Conservation (phyloP, 2,113 vertebrate genomes). For the Apaloderma vittatum region DNA sequence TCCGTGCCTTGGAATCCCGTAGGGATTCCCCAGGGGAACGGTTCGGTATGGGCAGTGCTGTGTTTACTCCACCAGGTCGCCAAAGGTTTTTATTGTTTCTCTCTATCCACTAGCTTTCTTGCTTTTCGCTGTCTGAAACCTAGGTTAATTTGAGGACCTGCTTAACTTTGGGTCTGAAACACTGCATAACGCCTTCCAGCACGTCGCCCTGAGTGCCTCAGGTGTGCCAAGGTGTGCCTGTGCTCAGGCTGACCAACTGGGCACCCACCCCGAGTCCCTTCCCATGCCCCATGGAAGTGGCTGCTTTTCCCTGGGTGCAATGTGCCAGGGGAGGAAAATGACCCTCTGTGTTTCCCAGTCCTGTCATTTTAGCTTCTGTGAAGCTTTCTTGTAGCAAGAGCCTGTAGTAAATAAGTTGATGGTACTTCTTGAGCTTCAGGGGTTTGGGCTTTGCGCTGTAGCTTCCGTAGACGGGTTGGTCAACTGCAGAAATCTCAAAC, state of each 20-base stretch:
- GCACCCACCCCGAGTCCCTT: not conserved
- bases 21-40: not conserved
- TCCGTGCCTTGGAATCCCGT: not conserved
- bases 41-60: not conserved
- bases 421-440: not conserved
- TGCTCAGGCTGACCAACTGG: not conserved
- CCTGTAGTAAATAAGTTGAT: not conserved
- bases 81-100: not conserved
- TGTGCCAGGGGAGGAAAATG: not conserved
- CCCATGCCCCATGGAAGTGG: accelerated
- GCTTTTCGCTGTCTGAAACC: not conserved
- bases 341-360: not conserved
- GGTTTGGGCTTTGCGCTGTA: not conserved
- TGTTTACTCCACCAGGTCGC: slow-evolving; percentile 15
- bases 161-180: not conserved
- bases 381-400: not conserved
- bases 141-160: not conserved
- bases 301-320: not conserved
- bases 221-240: not conserved
- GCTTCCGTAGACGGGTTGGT: not conserved
- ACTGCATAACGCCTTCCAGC: not conserved
- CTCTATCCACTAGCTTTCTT: not conserved
- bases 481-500: not conserved
- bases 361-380: not conserved
- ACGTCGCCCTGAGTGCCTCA: accelerated